Evolutionary conservation across 2,797 vertebrate genomes (phyloP), one percentile per base, ranked within the genome.

Genomic region (Taenioides sp.): DNA sequence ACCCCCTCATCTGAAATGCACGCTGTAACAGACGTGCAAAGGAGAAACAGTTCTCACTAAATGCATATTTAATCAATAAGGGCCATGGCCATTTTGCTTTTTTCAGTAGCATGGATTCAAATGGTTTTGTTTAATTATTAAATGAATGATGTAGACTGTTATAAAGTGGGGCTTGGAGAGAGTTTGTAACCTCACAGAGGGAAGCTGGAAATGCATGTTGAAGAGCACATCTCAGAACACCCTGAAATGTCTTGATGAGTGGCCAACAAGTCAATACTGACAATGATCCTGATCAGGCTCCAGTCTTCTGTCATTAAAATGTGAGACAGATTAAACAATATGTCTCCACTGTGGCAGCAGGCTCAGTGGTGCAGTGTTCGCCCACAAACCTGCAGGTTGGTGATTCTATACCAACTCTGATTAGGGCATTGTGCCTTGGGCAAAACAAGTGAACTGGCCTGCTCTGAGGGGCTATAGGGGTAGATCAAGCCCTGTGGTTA

Each of bases 261-360:
- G 63, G 72, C 37, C 57, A 49, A 1, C 54, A 73, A n/a, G 73
- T 84, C 82, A 73, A 68, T 74, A 71, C 68, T 60, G 67, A 75
- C 75, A 75, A 79, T 67, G 28, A 54, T 23, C 69, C 66, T 59
- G 22, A 70, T 70, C 47, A 71, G 18, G 49, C 43, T 50, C 31
- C 61, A 25, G 16, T 22, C 22, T 47, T 17, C 63, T 65, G 63
- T 16, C 22, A 47, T 47, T 47, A 22, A 20, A 47, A 47, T 47
- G 1, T 17, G n/a, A 43, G 7, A n/a, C 63, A 25, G 14, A 49
- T 64, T 17, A 34, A 52, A 52, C 50, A 52, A 20, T 5, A 20
- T 5, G 5, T 52, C 50, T 52, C 50, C 14, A 4, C 43, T 47
- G 43, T 47, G 43, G 52, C 52, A n/a, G 52, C 52, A 54, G 52